These are phyloP conservation scores for Suricata suricatta DNA, from an alignment of 2,113 vertebrate genomes.

Conservation along the genomic window DNA sequence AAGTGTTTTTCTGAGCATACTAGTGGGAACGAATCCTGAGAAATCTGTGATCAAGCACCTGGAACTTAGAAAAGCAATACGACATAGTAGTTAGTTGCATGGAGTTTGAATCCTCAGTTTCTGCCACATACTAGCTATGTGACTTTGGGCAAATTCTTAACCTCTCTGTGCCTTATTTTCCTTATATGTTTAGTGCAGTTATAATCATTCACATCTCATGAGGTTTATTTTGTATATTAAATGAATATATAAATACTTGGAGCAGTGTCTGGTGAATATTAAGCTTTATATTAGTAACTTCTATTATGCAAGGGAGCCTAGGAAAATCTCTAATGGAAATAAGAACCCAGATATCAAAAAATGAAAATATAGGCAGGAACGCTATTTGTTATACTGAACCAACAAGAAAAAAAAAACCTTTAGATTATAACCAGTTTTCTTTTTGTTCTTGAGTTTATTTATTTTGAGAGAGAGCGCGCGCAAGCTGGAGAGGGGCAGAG, in stretches of 20 bases:
- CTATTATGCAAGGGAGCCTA: background rate
- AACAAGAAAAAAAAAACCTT: background rate
- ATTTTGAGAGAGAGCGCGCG: too few species aligned
- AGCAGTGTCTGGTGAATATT: background rate
- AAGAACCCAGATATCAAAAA: background rate
- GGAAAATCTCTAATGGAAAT: slow-evolving; percentile 8
- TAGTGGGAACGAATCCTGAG: background rate
- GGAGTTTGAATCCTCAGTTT: background rate
- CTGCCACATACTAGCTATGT: background rate
- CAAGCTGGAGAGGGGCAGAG: too few species aligned
- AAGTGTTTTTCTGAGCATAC: background rate
- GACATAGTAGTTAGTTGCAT: background rate
- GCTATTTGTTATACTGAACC: background rate
- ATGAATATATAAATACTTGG: background rate
- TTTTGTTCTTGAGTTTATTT: too few species aligned
- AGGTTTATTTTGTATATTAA: background rate
- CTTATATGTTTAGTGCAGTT: background rate
- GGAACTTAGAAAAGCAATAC: background rate
- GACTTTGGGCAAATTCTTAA: background rate
- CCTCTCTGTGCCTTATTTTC: slow-evolving; percentile 13
- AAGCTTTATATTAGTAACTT: background rate
- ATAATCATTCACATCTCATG: background rate
- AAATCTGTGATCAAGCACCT: background rate
- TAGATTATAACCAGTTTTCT: background rate
- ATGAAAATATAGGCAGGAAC: background rate